Conservation (phyloP, 2,113 vertebrate species). For the Myocastor coypus region DNA sequence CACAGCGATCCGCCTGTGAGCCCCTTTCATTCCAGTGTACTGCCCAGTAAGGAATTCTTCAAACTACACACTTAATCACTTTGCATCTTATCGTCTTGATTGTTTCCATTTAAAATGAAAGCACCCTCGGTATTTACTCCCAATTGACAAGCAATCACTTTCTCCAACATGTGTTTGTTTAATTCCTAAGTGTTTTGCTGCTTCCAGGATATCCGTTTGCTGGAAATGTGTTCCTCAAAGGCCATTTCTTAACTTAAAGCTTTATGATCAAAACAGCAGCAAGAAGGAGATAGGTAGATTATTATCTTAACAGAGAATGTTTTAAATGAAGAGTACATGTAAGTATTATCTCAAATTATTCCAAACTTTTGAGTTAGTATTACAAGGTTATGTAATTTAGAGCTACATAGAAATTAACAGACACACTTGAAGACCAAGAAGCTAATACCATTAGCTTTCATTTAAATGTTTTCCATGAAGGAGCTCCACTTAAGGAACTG, state of each 20-base stretch:
- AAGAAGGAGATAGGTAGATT: not conserved
- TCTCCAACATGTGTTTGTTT: not conserved
- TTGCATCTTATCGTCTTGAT: not conserved
- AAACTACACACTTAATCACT: not conserved
- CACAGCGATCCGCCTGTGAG: not conserved
- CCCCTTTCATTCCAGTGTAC: not conserved
- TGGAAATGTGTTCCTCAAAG: not conserved
- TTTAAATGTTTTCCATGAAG: not conserved
- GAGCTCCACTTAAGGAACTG: not conserved
- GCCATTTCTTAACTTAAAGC: not conserved
- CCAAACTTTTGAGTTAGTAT: not conserved
- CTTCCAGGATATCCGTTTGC: not conserved
- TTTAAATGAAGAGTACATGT: not conserved
- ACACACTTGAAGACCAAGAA: not conserved
- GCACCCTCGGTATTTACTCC: not conserved
- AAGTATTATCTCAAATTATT: not conserved
- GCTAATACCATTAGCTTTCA: not conserved
- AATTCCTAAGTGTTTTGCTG: not conserved
- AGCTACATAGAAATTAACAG: not conserved
- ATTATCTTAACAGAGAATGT: not conserved
- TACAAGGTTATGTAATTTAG: not conserved
- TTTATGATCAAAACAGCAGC: not conserved
- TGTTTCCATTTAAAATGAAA: slow-evolving; percentile 23
- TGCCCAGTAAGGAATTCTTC: not conserved
- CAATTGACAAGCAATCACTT: not conserved